These are phyloP conservation scores for Myzus persicae DNA, from an alignment of 1,140 invertebrate species.

Conservation along the genomic window DNA sequence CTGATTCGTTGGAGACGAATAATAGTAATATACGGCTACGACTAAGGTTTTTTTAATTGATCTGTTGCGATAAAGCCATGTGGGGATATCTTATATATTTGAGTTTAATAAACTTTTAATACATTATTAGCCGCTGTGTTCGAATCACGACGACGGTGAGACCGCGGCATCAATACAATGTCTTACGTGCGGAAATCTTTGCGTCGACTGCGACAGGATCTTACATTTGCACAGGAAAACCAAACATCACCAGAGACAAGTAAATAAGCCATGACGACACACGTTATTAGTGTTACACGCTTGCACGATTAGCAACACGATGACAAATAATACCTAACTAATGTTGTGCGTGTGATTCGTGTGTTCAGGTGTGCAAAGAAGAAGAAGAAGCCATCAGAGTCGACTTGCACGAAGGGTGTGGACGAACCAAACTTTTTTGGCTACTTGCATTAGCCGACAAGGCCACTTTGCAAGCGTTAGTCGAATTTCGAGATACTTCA, in stretches of 20 bases:
- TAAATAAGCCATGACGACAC: conserved; percentile 63
- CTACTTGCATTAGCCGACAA: conserved; percentile 90
- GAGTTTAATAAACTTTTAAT: no score
- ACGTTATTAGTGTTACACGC: not conserved
- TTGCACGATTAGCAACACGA: not conserved
- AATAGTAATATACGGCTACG: accelerated
- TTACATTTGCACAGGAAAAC: conserved; percentile 90
- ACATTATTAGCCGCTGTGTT: conserved; percentile 78
- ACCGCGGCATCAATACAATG: conserved; percentile 94
- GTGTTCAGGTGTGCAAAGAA: conserved; percentile 81
- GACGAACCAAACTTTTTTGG: conserved; percentile 95
- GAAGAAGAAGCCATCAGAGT: conserved; percentile 93
- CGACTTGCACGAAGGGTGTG: conserved; percentile 95
- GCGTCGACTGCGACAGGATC: conserved; percentile 94
- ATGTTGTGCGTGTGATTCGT: not conserved
- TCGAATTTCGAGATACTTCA: conserved; percentile 87
- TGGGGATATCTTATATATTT: no score
- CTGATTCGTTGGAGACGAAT: not conserved
- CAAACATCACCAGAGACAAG: conserved; percentile 87
- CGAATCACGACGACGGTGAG: conserved; percentile 96
- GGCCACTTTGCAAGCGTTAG: conserved; percentile 89
- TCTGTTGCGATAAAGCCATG: no score
- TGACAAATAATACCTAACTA: not conserved
- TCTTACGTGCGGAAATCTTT: conserved; percentile 88
- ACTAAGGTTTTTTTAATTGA: not conserved